A percentile compares a stretch with the other conserved stretches of the same genome.
phyloP scores from a whole-genome alignment of 2,113 vertebrate genomes.

The Heterocephalus glaber region DNA sequence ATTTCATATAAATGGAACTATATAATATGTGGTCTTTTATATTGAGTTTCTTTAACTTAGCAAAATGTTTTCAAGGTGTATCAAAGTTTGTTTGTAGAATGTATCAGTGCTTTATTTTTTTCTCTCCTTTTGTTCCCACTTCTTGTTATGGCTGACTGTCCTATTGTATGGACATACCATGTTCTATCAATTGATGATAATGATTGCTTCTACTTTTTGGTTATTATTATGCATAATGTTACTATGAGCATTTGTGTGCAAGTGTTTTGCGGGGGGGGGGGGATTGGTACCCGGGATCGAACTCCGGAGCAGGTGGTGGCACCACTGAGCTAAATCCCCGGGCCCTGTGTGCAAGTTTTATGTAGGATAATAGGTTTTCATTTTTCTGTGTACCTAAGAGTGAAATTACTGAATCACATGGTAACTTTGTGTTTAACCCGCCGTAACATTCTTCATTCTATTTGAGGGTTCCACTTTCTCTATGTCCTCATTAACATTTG shows the following conservation, averaged over 20 bases:
- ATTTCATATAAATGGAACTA: neutral
- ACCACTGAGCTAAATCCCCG: too few relatives aligned
- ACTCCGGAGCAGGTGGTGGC: too few relatives aligned
- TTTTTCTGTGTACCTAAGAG: neutral
- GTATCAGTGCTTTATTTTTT: neutral
- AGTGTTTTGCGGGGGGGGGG: too few relatives aligned
- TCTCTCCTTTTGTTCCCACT: neutral
- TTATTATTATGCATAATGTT: neutral
- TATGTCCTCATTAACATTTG: neutral
- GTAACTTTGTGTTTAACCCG: neutral
- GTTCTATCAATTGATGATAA: neutral
- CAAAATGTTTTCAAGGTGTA: neutral
- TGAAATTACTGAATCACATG: neutral
- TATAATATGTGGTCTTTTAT: neutral
- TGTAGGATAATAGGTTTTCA: neutral
- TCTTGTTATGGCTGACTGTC: neutral
- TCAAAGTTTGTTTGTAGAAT: neutral
- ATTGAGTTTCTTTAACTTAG: neutral
- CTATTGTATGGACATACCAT: neutral
- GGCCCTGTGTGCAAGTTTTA: neutral
- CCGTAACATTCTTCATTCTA: neutral
- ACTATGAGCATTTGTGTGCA: neutral
- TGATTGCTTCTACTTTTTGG: neutral
- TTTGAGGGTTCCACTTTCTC: neutral
- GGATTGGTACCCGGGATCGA: too few relatives aligned